Conservation (phyloP, 2,113 vertebrate species). For the Syngnathus floridae region DNA sequence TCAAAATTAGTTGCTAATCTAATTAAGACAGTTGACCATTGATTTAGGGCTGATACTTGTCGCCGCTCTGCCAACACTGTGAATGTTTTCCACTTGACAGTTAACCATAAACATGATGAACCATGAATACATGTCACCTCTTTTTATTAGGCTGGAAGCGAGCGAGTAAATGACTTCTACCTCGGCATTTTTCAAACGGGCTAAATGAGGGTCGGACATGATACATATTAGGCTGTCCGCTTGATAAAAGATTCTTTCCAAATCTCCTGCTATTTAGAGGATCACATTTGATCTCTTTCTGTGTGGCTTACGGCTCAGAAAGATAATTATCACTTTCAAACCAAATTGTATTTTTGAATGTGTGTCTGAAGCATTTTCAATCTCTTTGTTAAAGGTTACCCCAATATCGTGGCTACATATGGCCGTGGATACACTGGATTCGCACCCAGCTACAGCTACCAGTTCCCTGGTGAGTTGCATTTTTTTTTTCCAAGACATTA, state of each 20-base stretch:
- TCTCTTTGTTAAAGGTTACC: constrained; percentile 81
- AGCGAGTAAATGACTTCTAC: constrained; percentile 16
- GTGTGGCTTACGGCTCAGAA: background rate
- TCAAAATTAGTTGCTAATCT: constrained; percentile 27
- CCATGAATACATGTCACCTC: constrained; percentile 25
- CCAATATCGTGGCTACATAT: constrained; percentile 97
- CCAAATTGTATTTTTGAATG: background rate
- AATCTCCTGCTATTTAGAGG: background rate
- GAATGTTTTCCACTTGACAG: constrained; percentile 17
- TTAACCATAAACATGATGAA: constrained; percentile 18
- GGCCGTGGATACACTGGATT: constrained; percentile 98
- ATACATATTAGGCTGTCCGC: background rate
- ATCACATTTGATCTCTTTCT: background rate
- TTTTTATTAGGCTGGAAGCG: constrained; percentile 27
- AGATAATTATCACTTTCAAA: background rate
- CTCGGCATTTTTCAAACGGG: constrained; percentile 10
- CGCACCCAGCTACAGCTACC: constrained; percentile 98
- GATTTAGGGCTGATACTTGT: constrained; percentile 21
- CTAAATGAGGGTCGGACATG: background rate
- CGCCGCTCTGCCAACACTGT: constrained; percentile 19
- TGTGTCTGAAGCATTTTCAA: background rate
- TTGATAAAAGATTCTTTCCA: constrained; percentile 3
- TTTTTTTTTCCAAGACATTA: constrained; percentile 5
- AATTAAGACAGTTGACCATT: constrained; percentile 19
- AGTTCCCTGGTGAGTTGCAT: constrained; percentile 89